Base-by-base conservation (phyloP, 2,888 invertebrate species). In the Ptilodon capucinus region DNA sequence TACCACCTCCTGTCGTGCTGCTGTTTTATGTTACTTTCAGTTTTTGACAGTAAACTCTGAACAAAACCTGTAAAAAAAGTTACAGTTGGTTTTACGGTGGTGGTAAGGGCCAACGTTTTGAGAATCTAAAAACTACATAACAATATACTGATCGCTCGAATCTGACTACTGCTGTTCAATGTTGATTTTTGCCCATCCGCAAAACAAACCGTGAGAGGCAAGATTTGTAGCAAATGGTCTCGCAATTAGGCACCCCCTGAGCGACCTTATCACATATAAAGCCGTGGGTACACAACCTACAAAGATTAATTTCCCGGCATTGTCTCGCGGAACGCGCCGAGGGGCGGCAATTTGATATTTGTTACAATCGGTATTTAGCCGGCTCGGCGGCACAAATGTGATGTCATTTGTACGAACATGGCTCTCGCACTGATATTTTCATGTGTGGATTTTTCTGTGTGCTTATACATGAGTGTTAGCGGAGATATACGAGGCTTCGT, bases 361-460 rank as follows among this genome's bases (percentile, higher is more conserved):
- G 56, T 44, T 45, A 42, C 47, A 49, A 48, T 52, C 47, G 54
- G 62, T 62, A 65, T 65, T 62, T 65, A 58, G 55, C 52, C 38
- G 34, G 49, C 38, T 46, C 44, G 39, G 17, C 17, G 54, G 50
- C 51, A 65, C 60, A 63, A 60, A 67, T 61, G 66, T 40, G 43
- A 51, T 40, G 48, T 64, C 71, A 51, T 68, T 70, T 67, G 64
- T 68, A 54, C 44, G 14, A 54, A 43, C 52, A 6, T 14, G 51
- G 59, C 49, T 53, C 54, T 50, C 48, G 51, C 51, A 54, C 50
- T 60, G 61, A 56, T 57, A 56, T 62, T 61, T 63, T 48, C 58
- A 58, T 59, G 44, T 48, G 42, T 39, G 8, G 16, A 38, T 13
- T 41, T 42, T 43, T 4, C 6, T 17, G 35, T 18, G 35, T 8